These are phyloP conservation scores for Synanceia verrucosa DNA, from an alignment of 2,797 vertebrate species.

Conservation along the genomic window DNA sequence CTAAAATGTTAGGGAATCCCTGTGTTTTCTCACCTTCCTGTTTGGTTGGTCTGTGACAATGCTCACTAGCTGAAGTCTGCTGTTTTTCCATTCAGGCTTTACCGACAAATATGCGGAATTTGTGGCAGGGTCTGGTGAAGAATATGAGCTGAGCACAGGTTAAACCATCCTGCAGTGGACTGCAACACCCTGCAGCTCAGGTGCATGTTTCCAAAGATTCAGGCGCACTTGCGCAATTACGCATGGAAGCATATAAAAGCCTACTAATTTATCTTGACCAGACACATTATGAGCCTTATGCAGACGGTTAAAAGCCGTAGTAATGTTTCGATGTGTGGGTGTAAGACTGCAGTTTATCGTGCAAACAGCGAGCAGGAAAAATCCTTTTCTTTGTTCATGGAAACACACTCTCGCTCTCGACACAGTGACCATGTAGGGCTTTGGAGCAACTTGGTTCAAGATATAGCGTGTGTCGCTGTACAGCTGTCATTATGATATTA, in stretches of 20 bases:
- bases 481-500: neutral
- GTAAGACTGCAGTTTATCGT: neutral
- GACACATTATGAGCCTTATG: neutral
- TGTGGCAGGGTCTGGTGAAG: constrained; percentile 61
- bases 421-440: no score
- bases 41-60: constrained; percentile 5
- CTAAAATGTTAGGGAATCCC: neutral
- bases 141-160: neutral
- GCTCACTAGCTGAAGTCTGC: neutral
- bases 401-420: neutral
- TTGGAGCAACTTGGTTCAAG: neutral
- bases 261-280: neutral
- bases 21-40: constrained; percentile 26
- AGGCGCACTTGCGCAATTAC: neutral
- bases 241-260: neutral
- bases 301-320: neutral
- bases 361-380: neutral
- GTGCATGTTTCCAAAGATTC: neutral
- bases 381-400: neutral
- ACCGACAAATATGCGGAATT: constrained; percentile 62
- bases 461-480: accelerated
- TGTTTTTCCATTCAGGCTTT: constrained; percentile 21
- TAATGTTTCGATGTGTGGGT: neutral
- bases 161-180: neutral
- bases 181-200: neutral